These are phyloP conservation scores for Chanos chanos DNA, from an alignment of 2,797 vertebrate genomes.

Conservation along the genomic window DNA sequence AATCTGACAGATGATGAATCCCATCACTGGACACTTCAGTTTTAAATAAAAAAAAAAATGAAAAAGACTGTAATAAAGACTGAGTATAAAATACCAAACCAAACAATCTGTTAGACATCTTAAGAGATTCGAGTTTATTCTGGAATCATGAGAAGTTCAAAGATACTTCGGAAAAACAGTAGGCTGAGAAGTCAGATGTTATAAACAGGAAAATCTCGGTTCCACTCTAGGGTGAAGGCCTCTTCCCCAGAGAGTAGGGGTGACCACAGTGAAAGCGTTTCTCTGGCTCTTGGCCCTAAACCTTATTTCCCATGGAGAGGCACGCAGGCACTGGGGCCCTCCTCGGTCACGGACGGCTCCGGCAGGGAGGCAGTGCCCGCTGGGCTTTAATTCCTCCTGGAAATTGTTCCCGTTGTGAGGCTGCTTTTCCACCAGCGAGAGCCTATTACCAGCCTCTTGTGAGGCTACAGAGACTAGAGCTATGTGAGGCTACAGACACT, in stretches of 20 bases:
- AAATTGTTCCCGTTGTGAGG: neutral
- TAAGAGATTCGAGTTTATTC: too few species aligned
- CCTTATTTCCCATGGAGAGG: constrained; percentile 37
- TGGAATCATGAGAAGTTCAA: neutral
- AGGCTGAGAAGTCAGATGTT: constrained; percentile 17
- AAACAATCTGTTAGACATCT: too few species aligned
- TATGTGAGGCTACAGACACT: neutral
- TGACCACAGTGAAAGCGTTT: constrained; percentile 20
- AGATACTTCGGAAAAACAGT: constrained; percentile 2
- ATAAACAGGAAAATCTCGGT: constrained; percentile 43
- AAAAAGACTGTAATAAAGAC: too few species aligned
- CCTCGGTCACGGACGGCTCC: neutral
- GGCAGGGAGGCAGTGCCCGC: neutral
- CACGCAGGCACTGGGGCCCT: neutral
- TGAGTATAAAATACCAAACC: too few species aligned
- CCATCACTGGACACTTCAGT: too few species aligned
- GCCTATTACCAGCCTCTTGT: neutral
- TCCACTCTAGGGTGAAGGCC: constrained; percentile 26
- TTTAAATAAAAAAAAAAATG: too few species aligned
- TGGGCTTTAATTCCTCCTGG: neutral
- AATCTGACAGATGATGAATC: too few species aligned
- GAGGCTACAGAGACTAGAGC: constrained; percentile 6
- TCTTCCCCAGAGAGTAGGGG: constrained; percentile 32
- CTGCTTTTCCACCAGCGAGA: constrained; percentile 19
- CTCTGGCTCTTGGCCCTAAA: constrained; percentile 8